Evolutionary conservation across 2,797 vertebrate species (phyloP).

Genomic region (Acrossocheilus fasciatus): DNA sequence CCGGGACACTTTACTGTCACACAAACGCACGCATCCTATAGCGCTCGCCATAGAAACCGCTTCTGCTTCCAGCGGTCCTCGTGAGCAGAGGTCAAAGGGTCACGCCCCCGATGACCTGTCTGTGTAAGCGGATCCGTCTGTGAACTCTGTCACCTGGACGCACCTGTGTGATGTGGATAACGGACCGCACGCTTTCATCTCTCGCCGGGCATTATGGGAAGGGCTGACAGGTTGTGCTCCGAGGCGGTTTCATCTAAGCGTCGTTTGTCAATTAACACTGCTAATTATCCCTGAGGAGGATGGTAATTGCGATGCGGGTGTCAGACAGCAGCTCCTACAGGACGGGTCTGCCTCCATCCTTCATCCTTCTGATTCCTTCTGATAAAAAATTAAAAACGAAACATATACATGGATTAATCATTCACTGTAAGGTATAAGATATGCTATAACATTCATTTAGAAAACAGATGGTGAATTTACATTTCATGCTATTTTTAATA

Average conservation of each 20-base stretch:
- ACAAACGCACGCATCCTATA: not conserved
- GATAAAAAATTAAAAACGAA: not conserved
- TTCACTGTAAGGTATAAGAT: not conserved
- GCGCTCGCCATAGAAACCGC: not conserved
- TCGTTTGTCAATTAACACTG: slow-evolving; percentile 48
- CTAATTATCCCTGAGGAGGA: no score
- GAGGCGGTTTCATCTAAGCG: no score
- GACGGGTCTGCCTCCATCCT: no score
- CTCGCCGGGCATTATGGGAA: not conserved
- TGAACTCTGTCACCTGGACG: not conserved
- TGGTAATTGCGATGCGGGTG: no score
- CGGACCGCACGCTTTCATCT: not conserved
- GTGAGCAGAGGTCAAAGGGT: slow-evolving; percentile 16
- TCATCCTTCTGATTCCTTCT: no score
- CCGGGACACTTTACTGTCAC: not conserved
- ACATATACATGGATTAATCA: not conserved
- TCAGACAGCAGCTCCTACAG: no score
- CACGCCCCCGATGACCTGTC: not conserved
- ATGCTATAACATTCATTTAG: not conserved
- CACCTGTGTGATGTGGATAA: slow-evolving; percentile 28
- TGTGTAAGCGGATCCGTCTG: not conserved
- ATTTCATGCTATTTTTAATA: not conserved
- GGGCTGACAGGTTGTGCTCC: not conserved
- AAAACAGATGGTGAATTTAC: not conserved
- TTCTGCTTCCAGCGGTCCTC: not conserved